Evolutionary conservation across 1,140 invertebrate genomes (phyloP).

Genomic region (Diuraphis noxia): DNA sequence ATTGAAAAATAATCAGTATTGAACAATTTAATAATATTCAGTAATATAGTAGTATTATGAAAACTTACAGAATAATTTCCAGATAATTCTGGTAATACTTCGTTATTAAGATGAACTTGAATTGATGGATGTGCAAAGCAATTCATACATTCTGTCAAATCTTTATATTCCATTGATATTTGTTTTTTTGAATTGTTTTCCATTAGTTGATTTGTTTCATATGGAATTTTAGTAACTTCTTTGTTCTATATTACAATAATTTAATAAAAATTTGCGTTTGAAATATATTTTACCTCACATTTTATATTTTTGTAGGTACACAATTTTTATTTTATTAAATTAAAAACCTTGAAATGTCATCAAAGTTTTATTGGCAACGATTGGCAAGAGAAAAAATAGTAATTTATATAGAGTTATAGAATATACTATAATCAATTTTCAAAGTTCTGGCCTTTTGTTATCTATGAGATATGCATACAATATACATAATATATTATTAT

Average conservation of each 20-base stretch:
- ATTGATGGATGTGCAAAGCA: slow-evolving; percentile 25
- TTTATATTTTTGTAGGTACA: background rate
- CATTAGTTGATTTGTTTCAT: background rate
- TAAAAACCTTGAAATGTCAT: too few relatives aligned
- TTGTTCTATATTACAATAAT: background rate
- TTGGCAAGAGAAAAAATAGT: too few relatives aligned
- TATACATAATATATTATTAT: background rate
- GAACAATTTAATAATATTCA: slow-evolving; percentile 45
- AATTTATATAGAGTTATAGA: too few relatives aligned
- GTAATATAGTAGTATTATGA: slow-evolving; percentile 55
- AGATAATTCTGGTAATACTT: slow-evolving; percentile 20
- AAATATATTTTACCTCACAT: background rate
- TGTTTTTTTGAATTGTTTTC: background rate
- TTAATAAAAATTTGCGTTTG: background rate
- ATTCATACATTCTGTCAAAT: background rate
- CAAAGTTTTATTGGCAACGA: too few relatives aligned
- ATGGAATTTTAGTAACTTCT: background rate
- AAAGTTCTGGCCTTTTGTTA: too few relatives aligned
- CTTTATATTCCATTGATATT: background rate
- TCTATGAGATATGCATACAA: background rate
- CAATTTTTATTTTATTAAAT: background rate
- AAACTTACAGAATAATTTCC: slow-evolving; percentile 60
- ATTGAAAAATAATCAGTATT: background rate
- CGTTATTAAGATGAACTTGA: background rate
- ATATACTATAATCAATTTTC: too few relatives aligned